Evolutionary conservation across 2,888 invertebrate species (phyloP), one percentile per base, ranked within the genome.

Genomic region (Drepana falcataria): DNA sequence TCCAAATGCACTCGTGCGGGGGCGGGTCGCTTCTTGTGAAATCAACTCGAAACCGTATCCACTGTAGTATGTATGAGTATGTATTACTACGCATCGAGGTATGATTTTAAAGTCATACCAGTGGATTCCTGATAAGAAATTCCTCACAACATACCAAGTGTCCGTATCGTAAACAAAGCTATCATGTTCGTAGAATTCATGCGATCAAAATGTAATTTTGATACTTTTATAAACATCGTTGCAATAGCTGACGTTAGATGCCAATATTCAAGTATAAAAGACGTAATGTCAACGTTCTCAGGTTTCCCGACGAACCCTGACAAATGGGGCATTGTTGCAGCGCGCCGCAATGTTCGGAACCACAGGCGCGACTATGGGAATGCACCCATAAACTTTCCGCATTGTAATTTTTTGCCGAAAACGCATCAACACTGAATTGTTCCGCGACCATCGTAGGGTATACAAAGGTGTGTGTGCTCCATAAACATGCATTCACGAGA

Each of bases 311-410:
- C 82, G 83, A 86, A 83, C 84, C 85, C 79, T 84, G 80, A 86
- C 85, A 81, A 87, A 88, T 81, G 87, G 84, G 73, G 77, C 69
- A 87, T 88, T 88, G 87, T 88, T 79, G 75, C 68, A 68, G 57
- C 63, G 66, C 49, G 57, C 35, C 55, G 58, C 59, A 53, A 58
- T 63, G 60, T 58, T 66, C 71, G 69, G 71, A 73, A 67, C 61
- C 67, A 71, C 70, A 71, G 71, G 71, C 71, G 69, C 67, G 69
- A 68, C 75, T 79, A 77, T 75, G 76, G 78, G 80, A 84, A 85
- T 83, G 84, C 77, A 79, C 81, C 71, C 81, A 81, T 83, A 85
- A 85, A 83, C 66, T 79, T 81, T 83, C 77, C 80, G 78, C 81
- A 76, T 79, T 80, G 81, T 82, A 79, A 78, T 76, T 86, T 83